Percentiles rank a stretch among this genome's conserved stretches.
phyloP scores from a whole-genome alignment of 2,888 invertebrate species.

The Dexiosoma caninum region DNA sequence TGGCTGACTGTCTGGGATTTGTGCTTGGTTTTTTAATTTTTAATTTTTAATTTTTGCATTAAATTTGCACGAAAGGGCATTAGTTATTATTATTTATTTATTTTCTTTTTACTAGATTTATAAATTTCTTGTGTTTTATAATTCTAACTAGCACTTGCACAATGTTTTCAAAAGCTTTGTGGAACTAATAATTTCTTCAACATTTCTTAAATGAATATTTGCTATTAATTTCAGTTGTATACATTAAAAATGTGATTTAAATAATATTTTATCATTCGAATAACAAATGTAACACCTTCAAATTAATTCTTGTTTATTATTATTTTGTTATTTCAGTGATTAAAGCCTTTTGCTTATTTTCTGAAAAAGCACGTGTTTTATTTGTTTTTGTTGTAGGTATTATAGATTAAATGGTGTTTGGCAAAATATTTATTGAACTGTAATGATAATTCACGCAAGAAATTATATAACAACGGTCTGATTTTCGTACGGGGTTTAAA shows the following conservation, averaged over 20 bases:
- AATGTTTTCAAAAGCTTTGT: background rate
- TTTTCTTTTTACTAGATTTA: too few species aligned
- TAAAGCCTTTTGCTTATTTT: slow-evolving; percentile 11
- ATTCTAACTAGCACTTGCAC: background rate
- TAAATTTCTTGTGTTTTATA: background rate
- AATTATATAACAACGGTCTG: slow-evolving; percentile 27
- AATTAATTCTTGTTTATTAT: slow-evolving; percentile 2
- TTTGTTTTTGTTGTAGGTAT: slow-evolving; percentile 12
- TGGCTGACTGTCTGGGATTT: slow-evolving; percentile 20
- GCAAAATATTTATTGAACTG: slow-evolving; percentile 35
- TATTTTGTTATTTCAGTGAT: background rate
- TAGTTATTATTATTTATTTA: slow-evolving; percentile 1
- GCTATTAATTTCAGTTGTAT: background rate
- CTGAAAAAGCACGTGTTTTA: slow-evolving; percentile 10
- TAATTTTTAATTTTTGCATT: slow-evolving; percentile 27
- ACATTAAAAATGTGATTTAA: background rate
- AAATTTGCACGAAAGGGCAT: slow-evolving; percentile 26
- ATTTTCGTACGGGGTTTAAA: slow-evolving; percentile 13
- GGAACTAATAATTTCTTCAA: background rate
- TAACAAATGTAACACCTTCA: background rate
- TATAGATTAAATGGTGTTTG: background rate
- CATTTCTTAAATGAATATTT: background rate
- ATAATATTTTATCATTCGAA: background rate
- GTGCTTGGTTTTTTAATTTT: background rate
- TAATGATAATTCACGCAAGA: slow-evolving; percentile 51